Percentiles rank a stretch among this genome's conserved stretches.
Conservation (phyloP, 2,797 vertebrate species). For the Chelidonichthys spinosus region DNA sequence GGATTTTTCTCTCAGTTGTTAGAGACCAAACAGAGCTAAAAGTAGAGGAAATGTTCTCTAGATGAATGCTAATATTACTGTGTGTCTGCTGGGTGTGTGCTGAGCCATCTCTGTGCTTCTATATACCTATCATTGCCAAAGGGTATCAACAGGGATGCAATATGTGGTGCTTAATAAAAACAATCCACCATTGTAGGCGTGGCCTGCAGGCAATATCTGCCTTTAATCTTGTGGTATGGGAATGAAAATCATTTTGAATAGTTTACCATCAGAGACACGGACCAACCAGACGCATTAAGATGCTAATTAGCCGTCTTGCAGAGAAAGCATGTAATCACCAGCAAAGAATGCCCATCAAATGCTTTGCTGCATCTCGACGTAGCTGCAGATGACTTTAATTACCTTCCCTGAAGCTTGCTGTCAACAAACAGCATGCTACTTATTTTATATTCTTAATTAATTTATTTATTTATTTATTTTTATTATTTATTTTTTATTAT, state of each 20-base stretch:
- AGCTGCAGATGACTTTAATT: conserved; percentile 63
- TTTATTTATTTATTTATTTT: too few relatives aligned
- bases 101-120: neutral
- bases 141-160: neutral
- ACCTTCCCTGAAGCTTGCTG: conserved; percentile 41
- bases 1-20: neutral
- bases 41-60: neutral
- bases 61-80: neutral
- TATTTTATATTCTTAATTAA: too few relatives aligned
- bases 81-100: neutral
- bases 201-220: neutral
- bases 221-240: conserved; percentile 3
- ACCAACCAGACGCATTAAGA: conserved; percentile 49
- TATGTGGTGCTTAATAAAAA: neutral
- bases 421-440: conserved; percentile 36
- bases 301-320: conserved; percentile 61
- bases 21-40: neutral
- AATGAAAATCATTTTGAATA: conserved; percentile 21
- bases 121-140: neutral
- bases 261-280: conserved; percentile 22
- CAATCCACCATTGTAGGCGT: neutral
- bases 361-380: conserved; percentile 52
- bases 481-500: too few relatives aligned
- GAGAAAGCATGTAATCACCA: conserved; percentile 52
- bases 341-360: conserved; percentile 62